Percentiles rank a stretch among this genome's conserved stretches.
phyloP scores from a whole-genome alignment of 1,140 invertebrate species.

The Heliconius himera region DNA sequence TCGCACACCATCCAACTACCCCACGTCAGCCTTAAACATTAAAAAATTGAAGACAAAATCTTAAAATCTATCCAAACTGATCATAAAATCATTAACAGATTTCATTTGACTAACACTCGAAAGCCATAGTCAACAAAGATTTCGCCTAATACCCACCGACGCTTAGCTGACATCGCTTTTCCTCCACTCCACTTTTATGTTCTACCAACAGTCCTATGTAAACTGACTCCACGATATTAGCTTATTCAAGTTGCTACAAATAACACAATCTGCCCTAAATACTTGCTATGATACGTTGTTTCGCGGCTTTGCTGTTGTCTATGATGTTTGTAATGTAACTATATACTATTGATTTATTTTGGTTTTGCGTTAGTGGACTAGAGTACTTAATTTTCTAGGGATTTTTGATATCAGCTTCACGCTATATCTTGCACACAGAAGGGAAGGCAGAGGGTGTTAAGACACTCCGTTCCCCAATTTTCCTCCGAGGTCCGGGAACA shows the following conservation, averaged over 20 bases:
- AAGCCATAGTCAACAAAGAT: not conserved
- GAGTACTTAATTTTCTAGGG: too few species aligned
- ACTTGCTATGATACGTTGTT: conserved; percentile 12
- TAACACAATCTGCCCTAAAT: conserved; percentile 25
- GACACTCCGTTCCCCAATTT: too few species aligned
- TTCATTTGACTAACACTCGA: not conserved
- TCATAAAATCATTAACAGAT: not conserved
- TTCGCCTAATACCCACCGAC: not conserved
- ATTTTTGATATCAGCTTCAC: too few species aligned
- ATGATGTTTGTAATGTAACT: not conserved
- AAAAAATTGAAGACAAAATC: not conserved
- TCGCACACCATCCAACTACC: too few species aligned
- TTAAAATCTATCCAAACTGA: not conserved
- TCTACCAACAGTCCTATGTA: conserved; percentile 31
- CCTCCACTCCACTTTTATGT: conserved; percentile 9
- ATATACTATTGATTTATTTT: too few species aligned
- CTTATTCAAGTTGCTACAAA: conserved; percentile 34
- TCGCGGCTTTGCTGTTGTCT: not conserved
- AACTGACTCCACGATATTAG: conserved; percentile 35
- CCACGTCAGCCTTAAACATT: too few species aligned
- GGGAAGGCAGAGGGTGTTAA: too few species aligned
- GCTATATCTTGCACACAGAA: too few species aligned
- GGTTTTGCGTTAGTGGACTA: too few species aligned
- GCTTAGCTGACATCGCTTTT: conserved; percentile 5
- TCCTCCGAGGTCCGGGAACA: too few species aligned